Evolutionary conservation across 1,140 invertebrate genomes (phyloP).

Genomic region (Drosophila tsacasi): DNA sequence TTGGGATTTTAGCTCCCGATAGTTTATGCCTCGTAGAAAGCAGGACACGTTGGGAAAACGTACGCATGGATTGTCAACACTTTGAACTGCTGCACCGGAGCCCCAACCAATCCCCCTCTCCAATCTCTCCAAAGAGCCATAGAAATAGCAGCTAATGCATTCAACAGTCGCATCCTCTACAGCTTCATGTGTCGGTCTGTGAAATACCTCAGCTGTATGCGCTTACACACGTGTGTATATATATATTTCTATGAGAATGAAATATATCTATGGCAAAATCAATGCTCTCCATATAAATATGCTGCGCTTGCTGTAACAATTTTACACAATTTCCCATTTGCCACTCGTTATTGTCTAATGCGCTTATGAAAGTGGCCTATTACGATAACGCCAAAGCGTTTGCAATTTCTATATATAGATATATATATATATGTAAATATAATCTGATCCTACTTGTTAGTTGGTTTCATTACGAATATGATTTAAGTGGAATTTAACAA

Average conservation of each 20-base stretch:
- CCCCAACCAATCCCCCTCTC: neutral
- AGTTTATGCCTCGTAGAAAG: neutral
- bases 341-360: conserved; percentile 49
- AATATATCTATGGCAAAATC: conserved; percentile 43
- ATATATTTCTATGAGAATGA: neutral
- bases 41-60: conserved; percentile 27
- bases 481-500: neutral
- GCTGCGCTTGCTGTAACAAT: conserved; percentile 52
- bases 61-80: conserved; percentile 70
- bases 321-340: conserved; percentile 56
- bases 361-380: conserved; percentile 15
- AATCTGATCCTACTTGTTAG: conserved; percentile 10
- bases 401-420: neutral
- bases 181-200: conserved; percentile 14
- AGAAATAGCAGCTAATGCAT: conserved; percentile 54
- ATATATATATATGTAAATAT: conserved; percentile 3
- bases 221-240: neutral
- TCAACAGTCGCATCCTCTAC: conserved; percentile 49
- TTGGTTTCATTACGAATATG: neutral
- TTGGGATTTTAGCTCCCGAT: conserved; percentile 3
- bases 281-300: conserved; percentile 42
- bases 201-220: conserved; percentile 22
- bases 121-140: neutral
- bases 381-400: conserved; percentile 7
- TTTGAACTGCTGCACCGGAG: conserved; percentile 38